These are phyloP conservation scores for Halocaridina rubra DNA, from an alignment of 2,888 invertebrate genomes.

Conservation along the genomic window DNA sequence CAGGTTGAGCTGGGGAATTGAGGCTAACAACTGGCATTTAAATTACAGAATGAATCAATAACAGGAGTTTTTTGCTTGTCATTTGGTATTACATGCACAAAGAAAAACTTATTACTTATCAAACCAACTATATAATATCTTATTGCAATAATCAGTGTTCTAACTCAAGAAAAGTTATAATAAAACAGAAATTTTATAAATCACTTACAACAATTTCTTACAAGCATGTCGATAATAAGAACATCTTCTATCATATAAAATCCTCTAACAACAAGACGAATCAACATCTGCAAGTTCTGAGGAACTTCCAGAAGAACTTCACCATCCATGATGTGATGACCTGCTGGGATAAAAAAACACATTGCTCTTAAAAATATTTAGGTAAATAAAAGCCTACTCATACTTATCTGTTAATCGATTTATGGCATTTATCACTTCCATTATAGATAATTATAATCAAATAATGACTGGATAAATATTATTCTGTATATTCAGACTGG, in stretches of 20 bases:
- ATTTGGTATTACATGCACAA: neutral
- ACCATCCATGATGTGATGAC: conserved; percentile 62
- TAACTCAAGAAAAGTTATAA: neutral
- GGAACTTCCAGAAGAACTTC: conserved; percentile 88
- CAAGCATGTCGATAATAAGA: conserved; percentile 93
- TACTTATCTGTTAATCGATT: too few relatives aligned
- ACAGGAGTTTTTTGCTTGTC: neutral
- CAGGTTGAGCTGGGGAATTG: too few relatives aligned
- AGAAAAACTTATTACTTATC: neutral
- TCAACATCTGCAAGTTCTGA: conserved; percentile 87
- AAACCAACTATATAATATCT: neutral
- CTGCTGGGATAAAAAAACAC: too few relatives aligned
- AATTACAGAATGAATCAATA: neutral
- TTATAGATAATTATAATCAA: too few relatives aligned
- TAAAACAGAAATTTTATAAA: neutral
- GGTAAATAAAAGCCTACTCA: too few relatives aligned
- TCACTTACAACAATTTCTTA: conserved; percentile 88
- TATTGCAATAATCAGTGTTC: neutral
- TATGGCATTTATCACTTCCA: too few relatives aligned
- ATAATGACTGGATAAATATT: too few relatives aligned
- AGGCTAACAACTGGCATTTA: neutral
- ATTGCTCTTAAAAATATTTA: too few relatives aligned
- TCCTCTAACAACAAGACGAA: conserved; percentile 89
- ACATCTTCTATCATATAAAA: conserved; percentile 95
- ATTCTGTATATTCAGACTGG: too few relatives aligned